Percentiles rank a stretch among this genome's conserved stretches.
Evolutionary conservation across 2,797 vertebrate species (phyloP).

Genomic region (Esox masquinongy): DNA sequence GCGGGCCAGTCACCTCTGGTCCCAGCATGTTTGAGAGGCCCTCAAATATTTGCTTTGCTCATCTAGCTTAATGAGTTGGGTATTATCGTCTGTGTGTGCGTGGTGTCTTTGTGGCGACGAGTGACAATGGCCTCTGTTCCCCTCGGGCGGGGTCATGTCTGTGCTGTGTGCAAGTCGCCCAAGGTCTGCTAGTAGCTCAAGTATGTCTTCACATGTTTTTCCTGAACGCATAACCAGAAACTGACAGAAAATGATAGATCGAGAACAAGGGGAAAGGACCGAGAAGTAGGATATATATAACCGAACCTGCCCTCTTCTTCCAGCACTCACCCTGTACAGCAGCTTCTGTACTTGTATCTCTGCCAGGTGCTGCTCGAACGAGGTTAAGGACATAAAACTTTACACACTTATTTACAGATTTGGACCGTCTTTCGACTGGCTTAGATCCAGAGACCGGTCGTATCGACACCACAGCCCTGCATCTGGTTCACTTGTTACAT

Average conservation of each 20-base stretch:
- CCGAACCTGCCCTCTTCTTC: no score
- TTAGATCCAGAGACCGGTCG: not conserved
- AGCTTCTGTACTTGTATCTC: not conserved
- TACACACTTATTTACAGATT: not conserved
- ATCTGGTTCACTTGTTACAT: not conserved
- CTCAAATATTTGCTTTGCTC: conserved; percentile 41
- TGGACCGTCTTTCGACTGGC: not conserved
- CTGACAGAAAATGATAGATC: no score
- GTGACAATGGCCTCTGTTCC: not conserved
- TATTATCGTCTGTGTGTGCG: not conserved
- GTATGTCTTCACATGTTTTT: not conserved
- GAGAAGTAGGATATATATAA: no score
- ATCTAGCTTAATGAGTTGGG: conserved; percentile 20
- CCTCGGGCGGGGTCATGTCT: not conserved
- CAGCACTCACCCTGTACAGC: not conserved
- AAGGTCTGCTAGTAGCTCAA: not conserved
- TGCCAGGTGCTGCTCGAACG: conserved; percentile 4
- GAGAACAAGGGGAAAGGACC: no score
- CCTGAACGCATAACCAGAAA: no score
- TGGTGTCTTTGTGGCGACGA: not conserved
- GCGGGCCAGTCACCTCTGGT: not conserved
- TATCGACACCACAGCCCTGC: not conserved
- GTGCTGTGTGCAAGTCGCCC: not conserved
- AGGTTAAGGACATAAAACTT: not conserved
- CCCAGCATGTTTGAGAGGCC: conserved; percentile 6